Conservation (phyloP, 1,140 invertebrate genomes). For the Atta texana region DNA sequence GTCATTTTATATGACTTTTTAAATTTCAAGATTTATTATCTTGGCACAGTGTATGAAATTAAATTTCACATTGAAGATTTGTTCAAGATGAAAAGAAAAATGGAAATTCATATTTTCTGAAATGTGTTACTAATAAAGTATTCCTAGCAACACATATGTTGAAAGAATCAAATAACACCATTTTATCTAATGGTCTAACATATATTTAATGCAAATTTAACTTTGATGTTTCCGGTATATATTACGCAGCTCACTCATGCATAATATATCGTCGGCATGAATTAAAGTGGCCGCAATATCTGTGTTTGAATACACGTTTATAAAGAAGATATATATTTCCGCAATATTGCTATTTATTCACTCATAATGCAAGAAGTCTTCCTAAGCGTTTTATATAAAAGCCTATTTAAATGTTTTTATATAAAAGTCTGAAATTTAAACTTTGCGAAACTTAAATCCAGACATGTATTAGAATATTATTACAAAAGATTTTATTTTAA, state of each 20-base stretch:
- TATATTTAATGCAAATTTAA: neutral
- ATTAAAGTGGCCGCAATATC: neutral
- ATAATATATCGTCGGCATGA: neutral
- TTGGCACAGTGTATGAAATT: neutral
- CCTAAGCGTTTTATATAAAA: neutral
- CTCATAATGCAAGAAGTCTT: neutral
- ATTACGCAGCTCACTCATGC: neutral
- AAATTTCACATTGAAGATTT: neutral
- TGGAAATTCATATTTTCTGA: neutral
- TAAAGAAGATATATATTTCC: neutral
- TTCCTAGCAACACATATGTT: neutral
- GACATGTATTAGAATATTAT: neutral
- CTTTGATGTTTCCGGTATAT: neutral
- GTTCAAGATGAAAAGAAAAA: neutral
- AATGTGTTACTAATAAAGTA: neutral
- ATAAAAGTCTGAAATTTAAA: neutral
- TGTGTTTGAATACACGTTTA: neutral
- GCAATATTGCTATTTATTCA: neutral
- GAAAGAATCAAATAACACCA: neutral
- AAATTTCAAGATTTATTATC: conserved; percentile 1
- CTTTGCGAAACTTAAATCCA: neutral
- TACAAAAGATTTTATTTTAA: neutral
- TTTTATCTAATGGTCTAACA: neutral
- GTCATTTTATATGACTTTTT: neutral
- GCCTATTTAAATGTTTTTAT: neutral